Base-by-base conservation (phyloP, 2,888 invertebrate genomes). In the Pycnomerus fuliginosus region DNA sequence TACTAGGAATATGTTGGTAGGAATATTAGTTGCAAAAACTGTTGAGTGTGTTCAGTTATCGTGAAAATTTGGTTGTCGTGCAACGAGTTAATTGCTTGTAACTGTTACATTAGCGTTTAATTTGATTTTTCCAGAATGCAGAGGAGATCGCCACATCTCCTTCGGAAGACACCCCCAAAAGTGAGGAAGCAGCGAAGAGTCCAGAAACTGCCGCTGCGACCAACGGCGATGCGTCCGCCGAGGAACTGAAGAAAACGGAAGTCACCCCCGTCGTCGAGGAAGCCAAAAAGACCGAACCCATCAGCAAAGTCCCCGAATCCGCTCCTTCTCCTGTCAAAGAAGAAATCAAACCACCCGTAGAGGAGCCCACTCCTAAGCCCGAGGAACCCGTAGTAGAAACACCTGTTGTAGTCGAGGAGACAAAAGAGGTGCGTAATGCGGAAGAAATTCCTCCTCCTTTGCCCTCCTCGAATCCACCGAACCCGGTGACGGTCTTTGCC, bases 401-500 rank as follows among this genome's bases (percentile, higher is more conserved):
- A 44, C 52, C 56, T 33, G 53, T 52, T 44, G 58, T 54, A 28
- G 56, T 57, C 44, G 63, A 65, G 53, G 50, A 55, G 52, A 62
- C 60, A 60, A 72, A 71, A 70, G 73, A 73, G 73, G 79, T 79
- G 80, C 77, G 77, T 79, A 41, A 12, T 41, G 78, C 73, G 75
- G 80, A 81, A 71, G 75, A 80, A 72, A 70, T 77, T 69, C 85
- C 85, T 72, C 85, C 84, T 68, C 84, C 85, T 61, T 80, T 85
- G 68, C 85, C 85, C 58, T 79, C 82, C 68, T 83, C 82, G 68
- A 84, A 84, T 67, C 85, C 85, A 69, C 85, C 85, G 60, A 84
- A 83, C 65, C 83, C 84, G 74, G 83, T 85, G 75, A 83, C 80
- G 71, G 83, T 83, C 62, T 85, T 85, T 73, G 85, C 84, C 71